These are phyloP conservation scores for Triplophysa bombifrons DNA, from an alignment of 2,797 vertebrate genomes.

Conservation along the genomic window DNA sequence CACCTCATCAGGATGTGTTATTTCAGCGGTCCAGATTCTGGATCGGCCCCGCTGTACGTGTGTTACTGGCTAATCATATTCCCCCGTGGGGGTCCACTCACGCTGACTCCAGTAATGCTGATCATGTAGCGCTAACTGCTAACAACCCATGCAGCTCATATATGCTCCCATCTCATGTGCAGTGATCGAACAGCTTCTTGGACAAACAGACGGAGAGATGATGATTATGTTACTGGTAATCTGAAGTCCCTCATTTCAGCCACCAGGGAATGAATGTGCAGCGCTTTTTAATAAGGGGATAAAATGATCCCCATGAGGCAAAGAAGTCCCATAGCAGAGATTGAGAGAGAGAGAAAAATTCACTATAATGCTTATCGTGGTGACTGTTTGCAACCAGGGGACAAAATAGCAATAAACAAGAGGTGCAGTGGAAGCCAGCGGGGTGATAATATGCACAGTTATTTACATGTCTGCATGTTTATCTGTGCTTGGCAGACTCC, in stretches of 20 bases:
- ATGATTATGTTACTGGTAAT: constrained; percentile 51
- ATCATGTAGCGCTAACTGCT: constrained; percentile 34
- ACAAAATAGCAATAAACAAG: constrained; percentile 47
- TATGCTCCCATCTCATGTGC: constrained; percentile 29
- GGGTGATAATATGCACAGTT: constrained; percentile 46
- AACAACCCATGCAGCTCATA: constrained; percentile 39
- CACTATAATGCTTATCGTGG: constrained; percentile 43
- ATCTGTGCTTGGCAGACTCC: constrained; percentile 54
- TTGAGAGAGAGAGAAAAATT: constrained; percentile 9
- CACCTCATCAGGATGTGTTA: constrained; percentile 53
- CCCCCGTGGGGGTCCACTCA: constrained; percentile 33
- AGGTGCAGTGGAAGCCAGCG: constrained; percentile 25
- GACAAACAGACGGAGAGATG: constrained; percentile 50
- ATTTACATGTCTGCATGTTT: constrained; percentile 54
- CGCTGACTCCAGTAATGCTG: constrained; percentile 51
- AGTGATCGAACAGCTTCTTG: constrained; percentile 27
- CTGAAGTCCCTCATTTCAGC: constrained; percentile 34
- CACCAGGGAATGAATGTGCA: constrained; percentile 31
- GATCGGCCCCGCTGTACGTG: constrained; percentile 18
- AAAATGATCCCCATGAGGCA: constrained; percentile 45
- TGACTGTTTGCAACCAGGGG: constrained; percentile 48
- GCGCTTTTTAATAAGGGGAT: constrained; percentile 42
- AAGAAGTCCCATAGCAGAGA: constrained; percentile 1
- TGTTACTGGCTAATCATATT: constrained; percentile 46
- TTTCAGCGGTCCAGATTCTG: constrained; percentile 42